These are phyloP conservation scores for Epizoanthus illoricatus DNA, from an alignment of 92 coral and sea anemone species.

Conservation along the genomic window DNA sequence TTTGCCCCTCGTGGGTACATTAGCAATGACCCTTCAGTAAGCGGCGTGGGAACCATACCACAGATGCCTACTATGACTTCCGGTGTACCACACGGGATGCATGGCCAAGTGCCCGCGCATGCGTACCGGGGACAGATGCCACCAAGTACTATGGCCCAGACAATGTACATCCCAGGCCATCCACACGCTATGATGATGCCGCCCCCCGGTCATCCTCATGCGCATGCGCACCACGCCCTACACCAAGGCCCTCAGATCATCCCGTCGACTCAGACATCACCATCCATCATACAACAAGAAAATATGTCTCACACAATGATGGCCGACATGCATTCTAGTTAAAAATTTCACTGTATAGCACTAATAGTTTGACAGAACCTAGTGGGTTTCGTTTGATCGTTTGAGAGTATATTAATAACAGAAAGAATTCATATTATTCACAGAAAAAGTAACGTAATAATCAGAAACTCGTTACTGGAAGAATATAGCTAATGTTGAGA, in stretches of 20 bases:
- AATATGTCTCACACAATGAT: conserved; percentile 97
- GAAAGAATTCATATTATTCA: no score
- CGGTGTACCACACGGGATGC: conserved; percentile 90
- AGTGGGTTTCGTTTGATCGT: conserved; percentile 40
- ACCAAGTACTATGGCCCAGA: conserved; percentile 86
- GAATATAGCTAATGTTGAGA: no score
- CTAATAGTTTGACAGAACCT: not conserved
- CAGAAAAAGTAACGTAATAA: no score
- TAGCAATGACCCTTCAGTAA: conserved; percentile 82
- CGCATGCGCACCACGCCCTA: conserved; percentile 89
- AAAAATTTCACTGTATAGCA: conserved; percentile 46
- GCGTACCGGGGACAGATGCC: conserved; percentile 98
- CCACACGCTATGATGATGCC: conserved; percentile 99
- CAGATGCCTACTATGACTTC: conserved; percentile 80
- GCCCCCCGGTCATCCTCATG: conserved; percentile 98
- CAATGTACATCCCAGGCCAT: conserved; percentile 99
- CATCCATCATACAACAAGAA: conserved; percentile 94
- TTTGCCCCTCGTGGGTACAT: conserved; percentile 95
- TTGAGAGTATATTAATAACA: not conserved
- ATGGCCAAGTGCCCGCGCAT: conserved; percentile 94
- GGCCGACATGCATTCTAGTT: conserved; percentile 97
- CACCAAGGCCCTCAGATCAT: conserved; percentile 90
- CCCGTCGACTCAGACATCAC: conserved; percentile 95
- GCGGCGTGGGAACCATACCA: conserved; percentile 94
- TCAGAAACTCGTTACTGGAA: no score